phyloP scores from a whole-genome alignment of 1,140 invertebrate species.

The Microplitis mediator region DNA sequence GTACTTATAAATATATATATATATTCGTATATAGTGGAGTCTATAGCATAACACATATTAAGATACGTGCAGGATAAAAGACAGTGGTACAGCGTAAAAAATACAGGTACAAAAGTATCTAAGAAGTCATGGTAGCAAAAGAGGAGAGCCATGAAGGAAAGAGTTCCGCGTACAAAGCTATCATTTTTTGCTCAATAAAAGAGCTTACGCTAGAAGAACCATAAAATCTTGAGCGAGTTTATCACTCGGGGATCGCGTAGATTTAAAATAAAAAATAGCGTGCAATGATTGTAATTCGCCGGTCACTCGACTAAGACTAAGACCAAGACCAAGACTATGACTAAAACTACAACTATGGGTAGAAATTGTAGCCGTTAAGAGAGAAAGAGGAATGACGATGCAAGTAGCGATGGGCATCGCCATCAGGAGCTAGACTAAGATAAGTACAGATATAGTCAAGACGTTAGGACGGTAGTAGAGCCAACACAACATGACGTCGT shows the following conservation, averaged over 20 bases:
- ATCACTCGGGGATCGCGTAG: slow-evolving; percentile 4
- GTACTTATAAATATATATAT: not conserved
- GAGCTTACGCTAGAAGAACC: not conserved
- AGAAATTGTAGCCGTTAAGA: not conserved
- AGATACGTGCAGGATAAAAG: slow-evolving; percentile 22
- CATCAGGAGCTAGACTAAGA: not conserved
- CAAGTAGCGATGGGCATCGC: not conserved
- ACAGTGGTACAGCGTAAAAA: not conserved
- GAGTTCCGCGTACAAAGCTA: slow-evolving; percentile 5
- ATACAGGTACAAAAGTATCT: not conserved
- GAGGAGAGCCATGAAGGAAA: not conserved
- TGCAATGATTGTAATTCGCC: slow-evolving; percentile 11
- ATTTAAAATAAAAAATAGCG: slow-evolving; percentile 7
- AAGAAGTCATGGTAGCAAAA: not conserved
- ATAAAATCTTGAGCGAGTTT: slow-evolving; percentile 16
- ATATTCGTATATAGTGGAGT: not conserved
- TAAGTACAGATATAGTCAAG: not conserved
- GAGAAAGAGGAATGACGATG: not conserved
- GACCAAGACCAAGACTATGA: not conserved
- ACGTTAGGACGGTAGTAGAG: slow-evolving; percentile 20
- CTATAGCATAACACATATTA: not conserved
- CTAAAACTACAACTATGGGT: no score
- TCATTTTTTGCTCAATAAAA: slow-evolving; percentile 18
- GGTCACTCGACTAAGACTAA: not conserved
- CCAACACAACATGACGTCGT: slow-evolving; percentile 36